These are phyloP conservation scores for Oryzias celebensis DNA, from an alignment of 2,113 vertebrate species.

Conservation along the genomic window DNA sequence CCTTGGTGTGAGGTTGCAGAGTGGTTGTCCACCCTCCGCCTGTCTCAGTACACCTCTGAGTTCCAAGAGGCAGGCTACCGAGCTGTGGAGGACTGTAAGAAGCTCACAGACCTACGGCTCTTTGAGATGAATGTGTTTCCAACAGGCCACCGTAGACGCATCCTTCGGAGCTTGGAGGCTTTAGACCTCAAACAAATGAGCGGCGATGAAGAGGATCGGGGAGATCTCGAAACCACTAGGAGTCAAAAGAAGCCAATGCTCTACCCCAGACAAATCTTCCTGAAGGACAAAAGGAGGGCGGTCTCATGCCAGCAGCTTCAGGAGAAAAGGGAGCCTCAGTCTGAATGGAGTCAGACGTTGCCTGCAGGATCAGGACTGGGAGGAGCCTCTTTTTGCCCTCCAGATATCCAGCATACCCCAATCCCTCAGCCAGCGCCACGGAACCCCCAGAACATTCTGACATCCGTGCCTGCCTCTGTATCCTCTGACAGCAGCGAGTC, in stretches of 20 bases:
- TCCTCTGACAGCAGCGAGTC: conserved; percentile 58
- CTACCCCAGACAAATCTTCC: conserved; percentile 57
- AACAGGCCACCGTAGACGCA: conserved; percentile 90
- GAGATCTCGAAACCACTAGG: not conserved
- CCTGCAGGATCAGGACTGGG: conserved; percentile 41
- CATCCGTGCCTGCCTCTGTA: not conserved
- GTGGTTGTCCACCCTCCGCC: conserved; percentile 85
- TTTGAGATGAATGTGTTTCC: conserved; percentile 83
- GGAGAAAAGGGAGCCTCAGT: not conserved
- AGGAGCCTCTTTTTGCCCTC: not conserved
- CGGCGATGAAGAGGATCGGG: conserved; percentile 6
- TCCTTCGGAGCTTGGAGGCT: conserved; percentile 85
- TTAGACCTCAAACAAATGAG: conserved; percentile 17
- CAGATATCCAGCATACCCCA: not conserved
- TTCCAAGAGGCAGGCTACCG: conserved; percentile 81
- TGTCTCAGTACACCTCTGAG: conserved; percentile 81
- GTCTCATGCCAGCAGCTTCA: conserved; percentile 21
- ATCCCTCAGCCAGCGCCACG: conserved; percentile 35
- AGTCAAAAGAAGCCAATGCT: conserved; percentile 40
- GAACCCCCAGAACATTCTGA: conserved; percentile 34
- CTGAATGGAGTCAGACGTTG: conserved; percentile 41
- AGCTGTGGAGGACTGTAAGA: conserved; percentile 76
- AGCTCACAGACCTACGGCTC: conserved; percentile 80
- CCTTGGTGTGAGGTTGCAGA: conserved; percentile 69
- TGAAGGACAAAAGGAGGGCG: conserved; percentile 45